phyloP scores from a whole-genome alignment of 2,888 invertebrate genomes.

The Pandemis heparana region DNA sequence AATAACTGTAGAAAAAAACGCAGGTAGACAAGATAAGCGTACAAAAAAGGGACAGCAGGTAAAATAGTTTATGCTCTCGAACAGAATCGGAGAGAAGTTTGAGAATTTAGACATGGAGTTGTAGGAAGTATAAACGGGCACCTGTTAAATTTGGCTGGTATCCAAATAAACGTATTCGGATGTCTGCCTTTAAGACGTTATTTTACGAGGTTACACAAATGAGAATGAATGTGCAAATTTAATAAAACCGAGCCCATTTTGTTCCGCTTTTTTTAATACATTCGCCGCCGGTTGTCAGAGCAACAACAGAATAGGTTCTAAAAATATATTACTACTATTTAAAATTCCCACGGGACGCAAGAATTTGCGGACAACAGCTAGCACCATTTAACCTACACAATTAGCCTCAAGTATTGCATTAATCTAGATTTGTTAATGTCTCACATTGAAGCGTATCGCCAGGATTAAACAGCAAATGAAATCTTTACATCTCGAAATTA shows the following conservation, averaged over 20 bases:
- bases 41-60: slow-evolving; percentile 41
- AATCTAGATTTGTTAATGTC: neutral
- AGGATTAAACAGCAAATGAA: neutral
- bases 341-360: too few species aligned
- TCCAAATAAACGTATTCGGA: slow-evolving; percentile 15
- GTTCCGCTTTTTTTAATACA: too few species aligned
- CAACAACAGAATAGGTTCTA: too few species aligned
- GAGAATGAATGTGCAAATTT: too few species aligned
- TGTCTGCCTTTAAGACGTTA: neutral
- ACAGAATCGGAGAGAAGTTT: slow-evolving; percentile 10
- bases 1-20: slow-evolving; percentile 32
- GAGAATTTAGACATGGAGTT: slow-evolving; percentile 17
- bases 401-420: neutral
- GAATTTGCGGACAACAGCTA: too few species aligned
- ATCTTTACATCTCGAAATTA: neutral
- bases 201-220: neutral
- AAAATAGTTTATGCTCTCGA: slow-evolving; percentile 11
- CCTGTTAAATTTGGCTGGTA: slow-evolving; percentile 19
- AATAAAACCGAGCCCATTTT: too few species aligned
- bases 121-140: slow-evolving; percentile 16
- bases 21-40: slow-evolving; percentile 31
- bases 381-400: too few species aligned
- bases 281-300: too few species aligned
- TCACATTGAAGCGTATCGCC: neutral
- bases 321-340: too few species aligned